phyloP scores from a whole-genome alignment of 2,113 vertebrate species.

The Paraplagusia blochii region DNA sequence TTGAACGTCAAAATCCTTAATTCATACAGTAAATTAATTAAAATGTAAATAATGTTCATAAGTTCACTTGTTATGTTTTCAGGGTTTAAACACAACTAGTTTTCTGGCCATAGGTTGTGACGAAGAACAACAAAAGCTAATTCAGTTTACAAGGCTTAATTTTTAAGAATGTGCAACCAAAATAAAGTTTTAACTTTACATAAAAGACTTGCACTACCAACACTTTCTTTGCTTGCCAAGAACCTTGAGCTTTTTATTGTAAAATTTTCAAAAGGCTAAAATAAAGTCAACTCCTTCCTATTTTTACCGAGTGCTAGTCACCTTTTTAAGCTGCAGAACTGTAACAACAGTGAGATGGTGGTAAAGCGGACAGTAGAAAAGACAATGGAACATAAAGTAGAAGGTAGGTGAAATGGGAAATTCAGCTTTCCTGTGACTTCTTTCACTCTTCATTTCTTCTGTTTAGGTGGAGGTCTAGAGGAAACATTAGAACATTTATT shows the following conservation, averaged over 20 bases:
- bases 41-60: too few species aligned
- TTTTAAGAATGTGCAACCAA: too few species aligned
- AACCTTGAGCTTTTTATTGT: background rate
- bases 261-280: background rate
- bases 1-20: too few species aligned
- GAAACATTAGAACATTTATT: background rate
- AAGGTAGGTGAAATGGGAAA: background rate
- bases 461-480: constrained; percentile 81
- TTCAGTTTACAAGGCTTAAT: too few species aligned
- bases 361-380: background rate
- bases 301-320: background rate
- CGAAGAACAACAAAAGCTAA: too few species aligned
- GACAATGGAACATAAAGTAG: background rate
- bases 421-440: background rate
- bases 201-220: background rate
- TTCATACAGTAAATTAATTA: too few species aligned
- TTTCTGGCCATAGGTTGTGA: too few species aligned
- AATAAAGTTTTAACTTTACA: too few species aligned
- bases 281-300: background rate
- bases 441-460: constrained; percentile 75
- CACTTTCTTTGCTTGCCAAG: background rate
- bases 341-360: background rate
- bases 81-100: too few species aligned
- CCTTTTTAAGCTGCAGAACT: background rate
- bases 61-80: too few species aligned